These are phyloP conservation scores for Oryzias javanicus DNA, from an alignment of 2,113 vertebrate species.

Conservation along the genomic window DNA sequence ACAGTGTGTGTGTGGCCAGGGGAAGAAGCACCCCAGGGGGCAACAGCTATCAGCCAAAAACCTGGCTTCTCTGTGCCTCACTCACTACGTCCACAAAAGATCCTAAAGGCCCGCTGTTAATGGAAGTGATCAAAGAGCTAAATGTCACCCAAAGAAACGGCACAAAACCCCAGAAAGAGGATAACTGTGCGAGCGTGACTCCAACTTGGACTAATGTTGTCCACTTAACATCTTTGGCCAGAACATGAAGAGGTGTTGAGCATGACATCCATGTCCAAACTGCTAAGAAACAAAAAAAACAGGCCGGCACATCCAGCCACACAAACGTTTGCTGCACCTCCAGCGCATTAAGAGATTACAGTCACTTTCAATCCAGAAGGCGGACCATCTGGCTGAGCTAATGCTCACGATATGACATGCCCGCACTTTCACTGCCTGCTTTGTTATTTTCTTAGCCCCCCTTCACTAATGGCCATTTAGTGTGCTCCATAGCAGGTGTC, in stretches of 20 bases:
- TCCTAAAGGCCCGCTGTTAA: slow-evolving; percentile 39
- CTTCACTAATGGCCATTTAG: slow-evolving; percentile 63
- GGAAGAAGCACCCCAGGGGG: slow-evolving; percentile 62
- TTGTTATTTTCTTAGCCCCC: slow-evolving; percentile 59
- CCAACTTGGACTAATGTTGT: not conserved
- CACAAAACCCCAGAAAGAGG: not conserved
- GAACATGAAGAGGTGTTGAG: not conserved
- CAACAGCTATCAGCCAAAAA: slow-evolving; percentile 55
- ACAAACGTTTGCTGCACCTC: slow-evolving; percentile 14
- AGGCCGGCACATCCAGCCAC: not conserved
- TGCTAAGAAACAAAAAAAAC: slow-evolving; percentile 1
- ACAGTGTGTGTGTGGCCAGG: slow-evolving; percentile 69
- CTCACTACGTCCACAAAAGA: slow-evolving; percentile 45
- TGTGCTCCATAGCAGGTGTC: slow-evolving; percentile 71
- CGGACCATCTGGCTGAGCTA: slow-evolving; percentile 70
- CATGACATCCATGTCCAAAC: not conserved
- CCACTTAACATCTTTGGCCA: not conserved
- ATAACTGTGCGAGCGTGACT: not conserved
- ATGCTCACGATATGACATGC: slow-evolving; percentile 59
- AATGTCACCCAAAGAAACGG: too few relatives aligned
- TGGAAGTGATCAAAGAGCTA: slow-evolving; percentile 54
- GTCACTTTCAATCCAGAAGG: slow-evolving; percentile 56
- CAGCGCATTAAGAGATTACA: slow-evolving; percentile 36
- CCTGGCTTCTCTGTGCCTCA: slow-evolving; percentile 27
- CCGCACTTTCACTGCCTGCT: slow-evolving; percentile 69